Conservation (phyloP, 2,888 invertebrate species). For the Synanthedon tipuliformis region DNA sequence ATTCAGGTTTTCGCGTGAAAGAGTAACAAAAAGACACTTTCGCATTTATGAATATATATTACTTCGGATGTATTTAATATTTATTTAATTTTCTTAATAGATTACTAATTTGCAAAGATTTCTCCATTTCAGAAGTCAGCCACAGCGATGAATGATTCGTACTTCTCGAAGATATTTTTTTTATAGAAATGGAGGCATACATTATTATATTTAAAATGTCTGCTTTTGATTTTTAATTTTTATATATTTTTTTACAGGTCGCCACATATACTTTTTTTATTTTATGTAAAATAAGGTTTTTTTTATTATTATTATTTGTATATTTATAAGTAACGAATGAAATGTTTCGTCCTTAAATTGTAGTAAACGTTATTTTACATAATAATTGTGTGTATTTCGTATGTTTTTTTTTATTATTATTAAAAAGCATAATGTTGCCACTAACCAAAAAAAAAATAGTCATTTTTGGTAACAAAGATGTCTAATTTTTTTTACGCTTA, state of each 20-base stretch:
- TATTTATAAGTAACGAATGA: conserved; percentile 7
- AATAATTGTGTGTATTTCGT: conserved; percentile 4
- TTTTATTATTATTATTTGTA: conserved; percentile 3
- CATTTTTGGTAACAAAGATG: conserved; percentile 34
- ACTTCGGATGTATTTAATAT: too few relatives aligned
- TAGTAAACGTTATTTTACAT: conserved; percentile 24
- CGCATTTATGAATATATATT: too few relatives aligned
- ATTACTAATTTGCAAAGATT: too few relatives aligned
- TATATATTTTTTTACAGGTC: conserved; percentile 7
- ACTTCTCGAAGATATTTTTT: conserved; percentile 11
- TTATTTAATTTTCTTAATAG: too few relatives aligned
- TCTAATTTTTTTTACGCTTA: conserved; percentile 26
- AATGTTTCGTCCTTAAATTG: conserved; percentile 2
- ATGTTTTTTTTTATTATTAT: neutral
- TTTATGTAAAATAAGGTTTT: conserved; percentile 25
- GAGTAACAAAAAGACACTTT: too few relatives aligned
- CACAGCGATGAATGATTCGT: conserved; percentile 21
- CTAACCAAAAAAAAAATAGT: conserved; percentile 39
- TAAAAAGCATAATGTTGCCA: conserved; percentile 18
- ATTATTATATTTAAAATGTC: conserved; percentile 49
- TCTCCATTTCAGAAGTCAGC: too few relatives aligned
- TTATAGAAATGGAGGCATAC: conserved; percentile 61
- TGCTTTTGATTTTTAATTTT: conserved; percentile 22
- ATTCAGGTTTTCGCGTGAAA: too few relatives aligned
- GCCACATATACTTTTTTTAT: neutral